A percentile compares a stretch with the other conserved stretches of the same genome.
Evolutionary conservation across 2,113 vertebrate species (phyloP).

Genomic region (Oryzias woworae): DNA sequence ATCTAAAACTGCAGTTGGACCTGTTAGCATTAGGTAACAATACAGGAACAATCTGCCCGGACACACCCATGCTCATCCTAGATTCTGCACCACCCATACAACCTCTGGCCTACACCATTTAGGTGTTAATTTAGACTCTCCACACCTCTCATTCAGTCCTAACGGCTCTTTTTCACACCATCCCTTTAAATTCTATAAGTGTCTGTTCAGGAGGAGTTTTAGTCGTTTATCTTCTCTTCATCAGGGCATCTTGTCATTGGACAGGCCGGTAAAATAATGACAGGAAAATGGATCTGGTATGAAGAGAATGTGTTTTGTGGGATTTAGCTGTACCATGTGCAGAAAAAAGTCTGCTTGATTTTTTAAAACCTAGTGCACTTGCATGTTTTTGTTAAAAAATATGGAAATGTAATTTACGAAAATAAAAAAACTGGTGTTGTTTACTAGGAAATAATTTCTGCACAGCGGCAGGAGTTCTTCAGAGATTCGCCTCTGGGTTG

Average conservation of each 20-base stretch:
- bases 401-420: too few species aligned
- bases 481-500: too few species aligned
- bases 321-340: too few species aligned
- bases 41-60: neutral
- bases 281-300: neutral
- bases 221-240: constrained; percentile 33
- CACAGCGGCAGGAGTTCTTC: too few species aligned
- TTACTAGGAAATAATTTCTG: too few species aligned
- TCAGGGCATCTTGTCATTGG: constrained; percentile 13
- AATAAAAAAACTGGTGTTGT: too few species aligned
- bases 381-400: too few species aligned
- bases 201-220: constrained; percentile 13
- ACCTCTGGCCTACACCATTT: constrained; percentile 14
- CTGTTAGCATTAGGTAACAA: neutral
- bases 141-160: constrained; percentile 40
- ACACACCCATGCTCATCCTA: neutral
- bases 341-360: too few species aligned
- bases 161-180: constrained; percentile 47
- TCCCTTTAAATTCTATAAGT: constrained; percentile 52
- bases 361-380: too few species aligned
- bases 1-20: neutral
- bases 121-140: constrained; percentile 53
- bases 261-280: neutral
- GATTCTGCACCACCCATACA: constrained; percentile 14
- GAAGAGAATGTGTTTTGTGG: too few species aligned